phyloP scores from a whole-genome alignment of 1,140 invertebrate species.

The Drosophila navojoa region DNA sequence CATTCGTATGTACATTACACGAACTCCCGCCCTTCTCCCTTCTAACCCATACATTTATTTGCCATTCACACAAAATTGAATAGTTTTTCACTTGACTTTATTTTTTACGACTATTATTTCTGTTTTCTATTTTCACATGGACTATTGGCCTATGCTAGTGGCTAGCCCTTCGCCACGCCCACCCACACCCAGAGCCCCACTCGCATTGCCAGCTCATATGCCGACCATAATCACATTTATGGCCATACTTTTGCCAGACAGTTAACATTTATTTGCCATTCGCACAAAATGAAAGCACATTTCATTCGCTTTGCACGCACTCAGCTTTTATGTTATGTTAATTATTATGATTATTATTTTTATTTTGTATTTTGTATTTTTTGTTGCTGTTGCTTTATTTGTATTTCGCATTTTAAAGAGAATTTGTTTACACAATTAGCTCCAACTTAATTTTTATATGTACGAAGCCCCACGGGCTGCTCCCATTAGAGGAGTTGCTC shows the following conservation, averaged over 20 bases:
- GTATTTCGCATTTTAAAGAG: not conserved
- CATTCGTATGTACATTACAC: too few species aligned
- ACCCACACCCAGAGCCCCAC: too few species aligned
- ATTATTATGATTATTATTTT: not conserved
- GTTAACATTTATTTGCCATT: slow-evolving; percentile 6
- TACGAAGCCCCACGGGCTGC: not conserved
- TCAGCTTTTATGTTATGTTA: not conserved
- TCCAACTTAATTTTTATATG: slow-evolving; percentile 6
- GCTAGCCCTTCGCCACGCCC: too few species aligned
- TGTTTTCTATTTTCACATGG: too few species aligned
- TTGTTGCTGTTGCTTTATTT: not conserved
- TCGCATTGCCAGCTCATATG: too few species aligned
- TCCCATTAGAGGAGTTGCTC: not conserved
- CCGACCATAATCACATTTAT: not conserved
- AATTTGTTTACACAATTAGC: slow-evolving; percentile 9
- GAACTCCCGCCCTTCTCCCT: not conserved
- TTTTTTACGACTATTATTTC: too few species aligned
- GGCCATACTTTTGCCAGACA: not conserved
- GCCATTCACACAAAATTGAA: slow-evolving; percentile 1
- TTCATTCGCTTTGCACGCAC: not conserved
- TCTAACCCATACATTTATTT: not conserved
- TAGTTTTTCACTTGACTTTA: too few species aligned
- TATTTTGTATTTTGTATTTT: not conserved
- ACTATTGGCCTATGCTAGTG: too few species aligned
- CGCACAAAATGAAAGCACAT: not conserved